Conservation (phyloP, 2,113 vertebrate genomes). For the Paraplagusia blochii region DNA sequence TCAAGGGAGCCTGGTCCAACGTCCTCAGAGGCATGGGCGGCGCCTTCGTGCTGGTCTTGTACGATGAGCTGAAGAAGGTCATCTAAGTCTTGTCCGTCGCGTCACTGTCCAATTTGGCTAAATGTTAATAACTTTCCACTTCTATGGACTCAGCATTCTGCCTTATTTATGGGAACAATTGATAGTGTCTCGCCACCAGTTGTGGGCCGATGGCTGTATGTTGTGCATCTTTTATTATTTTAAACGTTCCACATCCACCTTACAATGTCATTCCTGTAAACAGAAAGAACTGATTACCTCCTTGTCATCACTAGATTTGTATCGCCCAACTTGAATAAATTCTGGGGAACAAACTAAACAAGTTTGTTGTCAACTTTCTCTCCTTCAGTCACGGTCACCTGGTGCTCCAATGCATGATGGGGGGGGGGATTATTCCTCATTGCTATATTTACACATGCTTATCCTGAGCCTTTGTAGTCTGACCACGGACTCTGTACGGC, state of each 20-base stretch:
- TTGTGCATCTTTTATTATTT: constrained; percentile 62
- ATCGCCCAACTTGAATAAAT: constrained; percentile 74
- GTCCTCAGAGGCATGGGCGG: constrained; percentile 93
- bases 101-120: constrained; percentile 76
- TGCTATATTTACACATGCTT: constrained; percentile 72
- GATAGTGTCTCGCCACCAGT: constrained; percentile 74
- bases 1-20: constrained; percentile 95
- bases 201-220: constrained; percentile 64
- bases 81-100: constrained; percentile 76
- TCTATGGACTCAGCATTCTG: constrained; percentile 82
- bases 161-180: constrained; percentile 80
- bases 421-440: constrained; percentile 67
- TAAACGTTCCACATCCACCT: constrained; percentile 61
- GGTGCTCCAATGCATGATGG: constrained; percentile 51
- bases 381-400: constrained; percentile 39
- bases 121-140: constrained; percentile 79
- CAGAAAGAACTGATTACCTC: constrained; percentile 54
- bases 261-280: constrained; percentile 72
- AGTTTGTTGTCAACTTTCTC: constrained; percentile 48
- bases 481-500: constrained; percentile 40
- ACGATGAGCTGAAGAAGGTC: constrained; percentile 92
- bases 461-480: constrained; percentile 62
- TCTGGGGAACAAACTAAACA: constrained; percentile 70
- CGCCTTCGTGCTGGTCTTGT: constrained; percentile 92
- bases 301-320: constrained; percentile 69